Conservation (phyloP, 2,888 invertebrate species). For the Ditula angustiorana region DNA sequence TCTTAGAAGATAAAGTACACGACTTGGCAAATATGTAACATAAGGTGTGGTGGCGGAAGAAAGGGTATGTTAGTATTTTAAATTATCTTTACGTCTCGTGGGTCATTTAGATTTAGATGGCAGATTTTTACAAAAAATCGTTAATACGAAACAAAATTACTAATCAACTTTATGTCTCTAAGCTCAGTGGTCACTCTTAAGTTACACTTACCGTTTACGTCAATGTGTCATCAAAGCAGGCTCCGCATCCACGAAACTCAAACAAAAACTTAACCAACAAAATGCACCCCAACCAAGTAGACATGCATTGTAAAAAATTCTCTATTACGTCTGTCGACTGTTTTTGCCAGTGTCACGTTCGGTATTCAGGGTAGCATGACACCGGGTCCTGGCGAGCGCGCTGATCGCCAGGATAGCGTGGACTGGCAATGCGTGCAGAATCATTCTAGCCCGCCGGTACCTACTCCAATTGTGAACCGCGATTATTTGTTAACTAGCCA, state of each 20-base stretch:
- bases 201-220: slow-evolving; percentile 10
- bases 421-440: slow-evolving; percentile 69
- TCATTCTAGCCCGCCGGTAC: slow-evolving; percentile 68
- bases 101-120: too few species aligned
- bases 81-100: neutral
- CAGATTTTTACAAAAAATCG: too few species aligned
- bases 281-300: neutral
- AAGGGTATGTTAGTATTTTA: neutral
- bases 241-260: neutral
- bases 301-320: neutral
- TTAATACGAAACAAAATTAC: too few species aligned
- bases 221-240: neutral
- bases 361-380: slow-evolving; percentile 52
- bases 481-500: slow-evolving; percentile 83
- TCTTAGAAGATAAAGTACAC: neutral
- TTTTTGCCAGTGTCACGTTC: neutral
- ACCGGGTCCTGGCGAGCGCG: slow-evolving; percentile 59
- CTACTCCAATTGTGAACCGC: slow-evolving; percentile 80
- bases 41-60: slow-evolving; percentile 11
- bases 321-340: neutral
- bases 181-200: slow-evolving; percentile 1
- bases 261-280: neutral
- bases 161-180: too few species aligned
- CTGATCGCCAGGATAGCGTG: slow-evolving; percentile 73
- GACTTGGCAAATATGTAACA: slow-evolving; percentile 20